Evolutionary conservation across 2,797 vertebrate species (phyloP), one percentile per base, ranked within the genome.

Genomic region (Sternarchorhynchus goeldii): DNA sequence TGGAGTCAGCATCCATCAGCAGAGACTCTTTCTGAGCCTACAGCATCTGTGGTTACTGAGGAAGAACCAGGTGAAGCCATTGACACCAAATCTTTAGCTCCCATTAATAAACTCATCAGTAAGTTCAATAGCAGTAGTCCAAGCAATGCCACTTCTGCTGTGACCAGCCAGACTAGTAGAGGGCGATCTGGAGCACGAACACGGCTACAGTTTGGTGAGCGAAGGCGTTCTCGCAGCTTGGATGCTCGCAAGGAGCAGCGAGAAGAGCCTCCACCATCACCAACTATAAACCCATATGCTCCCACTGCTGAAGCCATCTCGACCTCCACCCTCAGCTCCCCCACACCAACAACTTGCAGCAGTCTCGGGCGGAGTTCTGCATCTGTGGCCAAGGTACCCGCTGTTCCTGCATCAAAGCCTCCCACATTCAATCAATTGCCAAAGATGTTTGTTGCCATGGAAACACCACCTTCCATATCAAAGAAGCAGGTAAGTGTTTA

Each of bases 41-140:
- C 75, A 39, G 65, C 71, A 34, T 80, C 76, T 1, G 63, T 57
- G 5, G 8, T 72, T 0, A 0, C 71, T 0, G 39, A 83, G 0
- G 83, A 86, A 0, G 85, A 87, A 16, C 85, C 87, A 0, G 82
- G 50, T 1, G 86, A 82, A 0, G 87, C 88, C 1, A 93, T 99
- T 0, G 96, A 96, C 90, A 97, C 94, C 0, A 93, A 96, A 6
- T 96, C 96, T 0, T 83, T 98, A 53, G 94, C 93, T 18, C 96
- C 96, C 0, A 96, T 98, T 85, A 95, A 96, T 86, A 95, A 94
- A 0, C 94, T 98, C 71, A 99, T 98, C 91, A 94, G 81, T 78
- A 97, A 95, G 77, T 98, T 99, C 25, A 94, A 96, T 70, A 92
- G 71, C 2, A 89, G 86, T 32, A 87, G 85, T 2, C 86, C 87